Base-by-base conservation (phyloP, 2,113 vertebrate species). In the Spermophilus dauricus region DNA sequence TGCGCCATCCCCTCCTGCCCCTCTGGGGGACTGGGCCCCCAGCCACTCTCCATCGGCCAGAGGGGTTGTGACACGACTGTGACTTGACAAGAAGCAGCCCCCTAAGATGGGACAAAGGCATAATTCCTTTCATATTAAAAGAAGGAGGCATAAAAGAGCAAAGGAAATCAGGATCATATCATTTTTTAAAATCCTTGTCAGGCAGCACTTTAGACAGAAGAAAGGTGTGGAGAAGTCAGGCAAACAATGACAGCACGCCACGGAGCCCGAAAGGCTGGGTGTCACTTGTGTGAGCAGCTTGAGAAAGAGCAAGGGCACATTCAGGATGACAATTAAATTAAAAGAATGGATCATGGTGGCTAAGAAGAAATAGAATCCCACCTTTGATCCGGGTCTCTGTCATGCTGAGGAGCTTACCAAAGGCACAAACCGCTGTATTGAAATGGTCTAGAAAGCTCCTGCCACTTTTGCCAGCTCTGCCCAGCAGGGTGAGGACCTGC, bases 221-320 rank as follows among this genome's bases (percentile, higher is more conserved):
- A 90, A 89, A 91, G 63, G 78, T 95, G 65, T 83, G 91, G 73
- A 86, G 80, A 98, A 93, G 83, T 91, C 86, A 86, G 32, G 63
- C 72, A 86, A 86, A 67, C 67, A 89, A 61, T 48, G 83, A 92
- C 82, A 89, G 91, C 48, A 17, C 12, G 8, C 63, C 65, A 20
- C 16, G 20, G n/a, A 18, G 48, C 91, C 91, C 88, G 7, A 20
- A 56, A 80, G 82, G 9, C 83, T 2, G 0, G 12, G 69, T 28
- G 34, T 32, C 24, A 0, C 78, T 42, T 28, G 45, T 51, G 37
- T 4, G 48, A 87, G 84, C 65, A 53, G 70, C 24, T 70, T 61
- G 56, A 70, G n/a, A 67, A 28, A 81, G 12, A 82, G 30, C 45
- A 88, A 91, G 48, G 5, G 61, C 9, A 3, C 4, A 0, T 26